A percentile compares a stretch with the other conserved stretches of the same genome.
Conservation (phyloP, 1,140 invertebrate species). For the Trachymyrmex cornetzi region DNA sequence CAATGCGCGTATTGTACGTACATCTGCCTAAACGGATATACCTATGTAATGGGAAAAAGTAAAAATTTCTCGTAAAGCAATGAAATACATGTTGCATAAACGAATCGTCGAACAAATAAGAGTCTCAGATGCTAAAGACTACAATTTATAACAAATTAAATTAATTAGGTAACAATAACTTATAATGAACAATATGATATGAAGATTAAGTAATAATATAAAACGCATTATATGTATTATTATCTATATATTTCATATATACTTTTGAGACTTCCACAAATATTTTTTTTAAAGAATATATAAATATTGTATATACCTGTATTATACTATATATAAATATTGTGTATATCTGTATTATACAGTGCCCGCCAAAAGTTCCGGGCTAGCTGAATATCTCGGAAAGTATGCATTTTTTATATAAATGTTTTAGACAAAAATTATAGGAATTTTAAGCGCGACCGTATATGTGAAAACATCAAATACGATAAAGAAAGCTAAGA, state of each 20-base stretch:
- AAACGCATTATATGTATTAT: background rate
- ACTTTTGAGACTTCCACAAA: background rate
- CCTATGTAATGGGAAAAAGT: background rate
- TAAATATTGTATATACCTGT: too few relatives aligned
- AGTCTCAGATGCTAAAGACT: background rate
- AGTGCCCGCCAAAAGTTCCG: too few relatives aligned
- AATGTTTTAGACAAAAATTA: too few relatives aligned
- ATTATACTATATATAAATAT: too few relatives aligned
- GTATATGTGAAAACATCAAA: too few relatives aligned
- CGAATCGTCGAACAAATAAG: background rate
- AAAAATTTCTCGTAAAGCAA: background rate
- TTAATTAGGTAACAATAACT: background rate
- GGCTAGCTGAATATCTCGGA: too few relatives aligned
- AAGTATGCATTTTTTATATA: too few relatives aligned
- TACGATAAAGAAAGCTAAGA: too few relatives aligned
- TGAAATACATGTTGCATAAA: background rate
- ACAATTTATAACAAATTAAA: background rate
- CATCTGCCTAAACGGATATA: slow-evolving; percentile 20
- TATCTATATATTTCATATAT: background rate
- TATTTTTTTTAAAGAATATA: too few relatives aligned
- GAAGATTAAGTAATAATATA: background rate
- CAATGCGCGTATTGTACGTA: slow-evolving; percentile 17
- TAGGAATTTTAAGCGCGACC: too few relatives aligned
- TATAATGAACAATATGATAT: background rate
- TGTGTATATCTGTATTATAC: too few relatives aligned